phyloP scores from a whole-genome alignment of 2,797 vertebrate species.

The Sylvia borin region DNA sequence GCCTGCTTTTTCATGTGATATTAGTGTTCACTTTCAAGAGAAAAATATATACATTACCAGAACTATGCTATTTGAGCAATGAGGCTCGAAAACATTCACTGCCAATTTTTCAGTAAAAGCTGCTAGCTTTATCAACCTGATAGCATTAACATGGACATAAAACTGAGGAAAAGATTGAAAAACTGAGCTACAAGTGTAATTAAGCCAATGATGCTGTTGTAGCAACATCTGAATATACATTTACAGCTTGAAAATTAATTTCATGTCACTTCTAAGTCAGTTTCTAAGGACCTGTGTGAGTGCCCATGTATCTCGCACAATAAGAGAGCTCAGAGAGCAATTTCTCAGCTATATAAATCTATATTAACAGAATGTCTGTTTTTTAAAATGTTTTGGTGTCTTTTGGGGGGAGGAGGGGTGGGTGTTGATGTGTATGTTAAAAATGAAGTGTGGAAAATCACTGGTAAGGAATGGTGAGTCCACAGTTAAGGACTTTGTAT shows the following conservation, averaged over 20 bases:
- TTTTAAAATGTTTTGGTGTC: background rate
- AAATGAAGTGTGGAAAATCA: background rate
- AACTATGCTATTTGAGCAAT: conserved; percentile 21
- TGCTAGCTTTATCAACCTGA: conserved; percentile 27
- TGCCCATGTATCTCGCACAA: background rate
- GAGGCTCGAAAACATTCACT: conserved; percentile 28
- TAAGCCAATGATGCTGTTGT: conserved; percentile 2
- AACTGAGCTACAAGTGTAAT: conserved; percentile 29
- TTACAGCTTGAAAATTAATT: conserved; percentile 22
- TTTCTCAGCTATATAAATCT: conserved; percentile 21
- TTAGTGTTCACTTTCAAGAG: conserved; percentile 39
- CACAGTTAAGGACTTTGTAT: background rate
- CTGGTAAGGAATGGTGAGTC: background rate
- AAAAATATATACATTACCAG: background rate
- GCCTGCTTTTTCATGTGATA: background rate
- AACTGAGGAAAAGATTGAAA: background rate
- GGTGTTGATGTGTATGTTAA: background rate
- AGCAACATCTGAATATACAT: background rate
- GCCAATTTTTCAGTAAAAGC: conserved; percentile 16
- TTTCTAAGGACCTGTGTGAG: background rate
- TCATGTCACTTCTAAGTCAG: background rate
- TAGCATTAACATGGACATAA: background rate
- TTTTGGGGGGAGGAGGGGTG: accelerated
- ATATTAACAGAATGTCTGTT: background rate
- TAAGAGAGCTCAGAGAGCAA: background rate